phyloP scores from a whole-genome alignment of 2,113 vertebrate genomes.

The Pollachius pollachius region DNA sequence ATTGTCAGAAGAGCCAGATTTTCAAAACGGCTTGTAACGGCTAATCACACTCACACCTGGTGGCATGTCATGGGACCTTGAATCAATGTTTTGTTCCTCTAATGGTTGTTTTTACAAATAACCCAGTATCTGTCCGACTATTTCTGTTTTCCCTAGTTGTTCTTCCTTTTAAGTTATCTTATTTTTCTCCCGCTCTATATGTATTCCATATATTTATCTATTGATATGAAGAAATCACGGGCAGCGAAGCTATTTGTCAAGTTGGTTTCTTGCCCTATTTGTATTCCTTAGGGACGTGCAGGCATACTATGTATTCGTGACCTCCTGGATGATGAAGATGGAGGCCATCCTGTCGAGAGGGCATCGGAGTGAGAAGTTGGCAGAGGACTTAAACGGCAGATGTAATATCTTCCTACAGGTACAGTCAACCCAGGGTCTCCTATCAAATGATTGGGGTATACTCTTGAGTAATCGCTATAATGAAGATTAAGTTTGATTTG shows the following conservation, averaged over 20 bases:
- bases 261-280: background rate
- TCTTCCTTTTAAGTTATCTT: too few relatives aligned
- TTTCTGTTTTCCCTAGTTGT: background rate
- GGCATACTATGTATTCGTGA: conserved; percentile 96
- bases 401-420: conserved; percentile 98
- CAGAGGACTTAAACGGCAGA: conserved; percentile 89
- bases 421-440: background rate
- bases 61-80: too few relatives aligned
- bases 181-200: too few relatives aligned
- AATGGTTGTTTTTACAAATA: background rate
- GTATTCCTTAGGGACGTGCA: conserved; percentile 86
- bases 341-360: conserved; percentile 93
- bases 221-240: too few relatives aligned
- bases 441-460: background rate
- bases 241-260: background rate
- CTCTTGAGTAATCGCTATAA: too few relatives aligned
- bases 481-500: too few relatives aligned
- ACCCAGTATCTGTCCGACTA: background rate
- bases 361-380: conserved; percentile 82
- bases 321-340: conserved; percentile 99
- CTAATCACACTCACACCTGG: too few relatives aligned
- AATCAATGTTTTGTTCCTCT: too few relatives aligned
- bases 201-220: too few relatives aligned
- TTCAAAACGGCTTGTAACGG: too few relatives aligned
- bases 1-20: too few relatives aligned